Conservation (phyloP, 2,888 invertebrate genomes). For the Drosophila dives region DNA sequence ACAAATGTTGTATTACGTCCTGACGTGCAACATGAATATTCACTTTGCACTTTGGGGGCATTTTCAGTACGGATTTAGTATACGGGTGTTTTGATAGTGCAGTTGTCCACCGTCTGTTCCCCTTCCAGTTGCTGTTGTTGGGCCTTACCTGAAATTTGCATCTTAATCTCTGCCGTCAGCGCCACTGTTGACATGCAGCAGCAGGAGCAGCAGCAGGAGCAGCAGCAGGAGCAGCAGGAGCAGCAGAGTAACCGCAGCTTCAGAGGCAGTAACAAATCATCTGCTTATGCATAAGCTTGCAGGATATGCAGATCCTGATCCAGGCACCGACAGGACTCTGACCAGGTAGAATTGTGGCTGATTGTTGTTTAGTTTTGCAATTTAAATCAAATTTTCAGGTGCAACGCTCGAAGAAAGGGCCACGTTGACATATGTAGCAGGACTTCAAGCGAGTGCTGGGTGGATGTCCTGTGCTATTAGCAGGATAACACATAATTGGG, state of each 20-base stretch:
- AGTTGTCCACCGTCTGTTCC: conserved; percentile 16
- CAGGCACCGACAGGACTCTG: conserved; percentile 20
- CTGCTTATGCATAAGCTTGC: conserved; percentile 59
- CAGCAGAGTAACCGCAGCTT: conserved; percentile 14
- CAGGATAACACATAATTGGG: conserved; percentile 46
- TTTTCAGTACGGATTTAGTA: conserved; percentile 64
- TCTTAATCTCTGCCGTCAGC: conserved; percentile 79
- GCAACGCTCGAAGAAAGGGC: conserved; percentile 38
- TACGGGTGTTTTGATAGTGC: conserved; percentile 71
- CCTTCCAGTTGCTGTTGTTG: conserved; percentile 17
- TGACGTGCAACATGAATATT: conserved; percentile 81
- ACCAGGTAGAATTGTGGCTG: conserved; percentile 42
- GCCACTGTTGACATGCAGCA: conserved; percentile 68
- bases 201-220: conserved; percentile 9
- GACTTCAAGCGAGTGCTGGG: not conserved
- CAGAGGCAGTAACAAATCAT: conserved; percentile 51
- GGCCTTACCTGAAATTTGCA: conserved; percentile 67
- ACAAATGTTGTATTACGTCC: conserved; percentile 76
- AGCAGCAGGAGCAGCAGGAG: not conserved
- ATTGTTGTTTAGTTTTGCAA: conserved; percentile 79
- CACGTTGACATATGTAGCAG: conserved; percentile 34
- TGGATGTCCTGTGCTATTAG: conserved; percentile 12
- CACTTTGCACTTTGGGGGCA: conserved; percentile 77
- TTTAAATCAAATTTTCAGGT: conserved; percentile 74
- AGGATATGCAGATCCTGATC: conserved; percentile 22